Evolutionary conservation across 2,113 vertebrate genomes (phyloP), one percentile per base, ranked within the genome.

Genomic region (Callipepla californica): DNA sequence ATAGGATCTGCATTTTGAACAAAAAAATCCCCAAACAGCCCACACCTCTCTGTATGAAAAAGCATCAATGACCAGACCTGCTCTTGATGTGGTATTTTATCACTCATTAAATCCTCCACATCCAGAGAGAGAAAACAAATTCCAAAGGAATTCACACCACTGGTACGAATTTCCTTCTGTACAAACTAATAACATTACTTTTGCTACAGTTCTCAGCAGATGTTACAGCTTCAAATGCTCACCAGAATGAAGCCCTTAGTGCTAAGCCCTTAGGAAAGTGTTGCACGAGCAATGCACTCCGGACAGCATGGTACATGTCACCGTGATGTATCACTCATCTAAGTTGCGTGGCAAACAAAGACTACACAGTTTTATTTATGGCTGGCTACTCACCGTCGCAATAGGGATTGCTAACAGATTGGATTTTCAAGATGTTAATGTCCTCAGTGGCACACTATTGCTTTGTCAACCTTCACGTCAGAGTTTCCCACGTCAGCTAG

Each of bases 151-250:
- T 80, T 82, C 88, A 77, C 55, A 68, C 14, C 44, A 57, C 45
- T 70, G 80, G 59, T 9, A 92, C 85, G 90, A 93, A 93, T 95
- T 94, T 91, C 73, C 48, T 88, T 83, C 82, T 86, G 73, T 86
- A 84, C 48, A 45, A 94, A 75, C 51, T 10, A 89, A 85, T n/a
- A n/a, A 55, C 78, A 34, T 86, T 40, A 50, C 28, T 92, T 95
- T 59, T 75, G 57, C 78, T 47, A 5, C 78, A 89, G 90, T 62
- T 80, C 58, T 81, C 80, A 87, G 96, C 94, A 97, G 91, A 89
- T 94, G 94, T 92, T 93, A 50, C 85, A 92, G 87, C 40, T 95
- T 67, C 72, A 3, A 51, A 78, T 47, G 59, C 87, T 95, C 85
- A 89, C 34, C 13, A 9, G 66, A 80, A 77, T 1, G 38, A 82